Conservation (phyloP, 2,797 vertebrate genomes). For the Tolypeutes matacus region DNA sequence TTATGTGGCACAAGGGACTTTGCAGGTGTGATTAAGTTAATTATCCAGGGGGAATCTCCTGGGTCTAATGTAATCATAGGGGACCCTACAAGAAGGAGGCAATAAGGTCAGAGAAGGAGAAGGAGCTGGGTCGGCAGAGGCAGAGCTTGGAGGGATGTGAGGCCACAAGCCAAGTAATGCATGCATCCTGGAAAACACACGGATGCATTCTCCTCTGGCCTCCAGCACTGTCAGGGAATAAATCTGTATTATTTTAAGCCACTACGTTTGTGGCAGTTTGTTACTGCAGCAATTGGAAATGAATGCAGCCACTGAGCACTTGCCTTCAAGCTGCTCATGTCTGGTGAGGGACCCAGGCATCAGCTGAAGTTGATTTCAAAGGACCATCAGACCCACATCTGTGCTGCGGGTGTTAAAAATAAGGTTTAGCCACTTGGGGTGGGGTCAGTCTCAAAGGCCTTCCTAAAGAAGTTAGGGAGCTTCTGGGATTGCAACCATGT, state of each 20-base stretch:
- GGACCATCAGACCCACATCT: no score
- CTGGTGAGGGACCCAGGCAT: background rate
- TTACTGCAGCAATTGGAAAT: background rate
- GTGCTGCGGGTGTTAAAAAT: background rate
- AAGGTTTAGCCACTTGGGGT: background rate
- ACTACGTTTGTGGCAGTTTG: background rate
- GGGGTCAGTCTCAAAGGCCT: background rate
- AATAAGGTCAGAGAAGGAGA: background rate
- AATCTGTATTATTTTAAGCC: background rate
- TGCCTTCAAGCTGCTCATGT: background rate
- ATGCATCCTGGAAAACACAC: background rate
- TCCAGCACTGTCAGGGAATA: background rate
- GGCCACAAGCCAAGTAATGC: background rate
- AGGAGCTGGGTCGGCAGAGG: background rate
- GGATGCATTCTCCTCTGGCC: background rate
- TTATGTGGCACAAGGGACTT: background rate
- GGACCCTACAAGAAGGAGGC: background rate
- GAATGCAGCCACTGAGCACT: accelerated
- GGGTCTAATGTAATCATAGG: background rate
- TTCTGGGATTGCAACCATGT: accelerated
- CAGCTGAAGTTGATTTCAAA: background rate
- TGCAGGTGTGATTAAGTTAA: background rate
- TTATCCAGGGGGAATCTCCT: background rate
- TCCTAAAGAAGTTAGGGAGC: background rate
- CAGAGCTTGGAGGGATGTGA: background rate